Conservation (phyloP, 2,113 vertebrate genomes). For the Pluvialis apricaria region DNA sequence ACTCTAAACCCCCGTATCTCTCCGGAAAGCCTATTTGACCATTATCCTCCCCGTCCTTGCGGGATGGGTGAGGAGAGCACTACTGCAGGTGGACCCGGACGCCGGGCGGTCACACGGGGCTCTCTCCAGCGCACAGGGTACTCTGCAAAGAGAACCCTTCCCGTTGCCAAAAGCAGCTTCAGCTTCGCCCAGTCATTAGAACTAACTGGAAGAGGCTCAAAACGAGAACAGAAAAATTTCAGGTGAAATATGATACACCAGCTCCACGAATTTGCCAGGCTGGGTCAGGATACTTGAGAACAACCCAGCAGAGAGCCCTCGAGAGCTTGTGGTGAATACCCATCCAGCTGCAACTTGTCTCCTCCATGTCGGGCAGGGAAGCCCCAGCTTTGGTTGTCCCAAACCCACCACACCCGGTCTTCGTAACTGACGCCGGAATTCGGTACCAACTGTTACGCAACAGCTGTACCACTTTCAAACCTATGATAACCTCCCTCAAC, state of each 20-base stretch:
- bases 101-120: neutral
- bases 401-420: accelerated
- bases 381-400: neutral
- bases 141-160: neutral
- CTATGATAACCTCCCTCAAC: neutral
- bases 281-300: neutral
- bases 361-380: neutral
- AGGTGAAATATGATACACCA: neutral
- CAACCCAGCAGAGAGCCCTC: neutral
- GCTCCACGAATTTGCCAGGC: neutral
- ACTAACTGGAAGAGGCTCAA: neutral
- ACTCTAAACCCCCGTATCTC: accelerated
- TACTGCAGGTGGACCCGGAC: accelerated
- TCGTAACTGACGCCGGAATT: accelerated
- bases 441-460: accelerated
- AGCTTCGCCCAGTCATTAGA: neutral
- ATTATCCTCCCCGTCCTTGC: accelerated
- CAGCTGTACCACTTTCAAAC: neutral
- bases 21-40: neutral
- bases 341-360: accelerated
- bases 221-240: neutral
- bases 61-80: neutral
- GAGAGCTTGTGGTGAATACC: neutral
- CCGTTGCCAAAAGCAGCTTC: neutral
- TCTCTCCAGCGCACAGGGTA: neutral